These are phyloP conservation scores for Caenorhabditis sulstoni DNA, from an alignment of 2,888 invertebrate species.

Conservation along the genomic window DNA sequence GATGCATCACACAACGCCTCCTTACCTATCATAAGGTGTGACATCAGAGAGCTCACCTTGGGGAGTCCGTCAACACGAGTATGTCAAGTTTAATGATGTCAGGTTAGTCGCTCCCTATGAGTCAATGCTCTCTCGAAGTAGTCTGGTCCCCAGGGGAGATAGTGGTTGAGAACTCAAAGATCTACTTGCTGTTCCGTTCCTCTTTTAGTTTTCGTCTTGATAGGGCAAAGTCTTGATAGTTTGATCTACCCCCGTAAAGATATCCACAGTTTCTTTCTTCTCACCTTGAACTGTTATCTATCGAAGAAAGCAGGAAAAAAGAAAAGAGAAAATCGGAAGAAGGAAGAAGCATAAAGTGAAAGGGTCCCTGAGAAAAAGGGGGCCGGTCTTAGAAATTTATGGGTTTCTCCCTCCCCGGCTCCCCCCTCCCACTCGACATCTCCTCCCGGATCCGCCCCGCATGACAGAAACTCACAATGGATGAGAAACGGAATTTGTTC, in stretches of 20 bases:
- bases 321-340: neutral
- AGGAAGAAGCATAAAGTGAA: constrained; percentile 4
- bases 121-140: too few species aligned
- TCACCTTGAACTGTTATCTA: too few species aligned
- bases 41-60: constrained; percentile 16
- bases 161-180: too few species aligned
- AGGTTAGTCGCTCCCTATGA: neutral
- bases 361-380: neutral
- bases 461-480: neutral
- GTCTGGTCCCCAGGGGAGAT: neutral
- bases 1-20: constrained; percentile 7
- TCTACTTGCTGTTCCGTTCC: too few species aligned
- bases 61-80: neutral
- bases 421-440: too few species aligned
- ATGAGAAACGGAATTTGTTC: too few species aligned
- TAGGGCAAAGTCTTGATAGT: too few species aligned
- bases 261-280: too few species aligned
- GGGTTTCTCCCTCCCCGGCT: constrained; percentile 1
- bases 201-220: too few species aligned
- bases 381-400: constrained; percentile 37
- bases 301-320: neutral
- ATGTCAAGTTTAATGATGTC: neutral
- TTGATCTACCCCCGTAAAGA: too few species aligned
- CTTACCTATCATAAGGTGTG: constrained; percentile 14
- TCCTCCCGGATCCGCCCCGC: neutral